Evolutionary conservation across 2,888 invertebrate genomes (phyloP).

Genomic region (Chirona hameri): DNA sequence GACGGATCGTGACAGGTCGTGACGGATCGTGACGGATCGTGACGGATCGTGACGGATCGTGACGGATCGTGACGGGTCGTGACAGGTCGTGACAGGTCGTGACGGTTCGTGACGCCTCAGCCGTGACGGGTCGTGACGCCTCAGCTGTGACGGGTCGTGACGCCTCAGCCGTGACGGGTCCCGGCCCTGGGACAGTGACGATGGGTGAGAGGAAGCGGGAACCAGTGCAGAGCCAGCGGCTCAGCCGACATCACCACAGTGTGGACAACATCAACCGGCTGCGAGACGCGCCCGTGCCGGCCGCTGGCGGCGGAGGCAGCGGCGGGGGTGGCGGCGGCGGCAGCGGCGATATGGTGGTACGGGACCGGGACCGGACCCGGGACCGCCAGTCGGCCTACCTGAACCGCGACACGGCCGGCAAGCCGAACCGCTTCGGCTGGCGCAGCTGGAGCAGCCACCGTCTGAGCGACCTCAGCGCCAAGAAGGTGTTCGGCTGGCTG

Average conservation of each 20-base stretch:
- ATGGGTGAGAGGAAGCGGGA: slow-evolving; percentile 7
- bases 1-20: no score
- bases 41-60: no score
- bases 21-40: no score
- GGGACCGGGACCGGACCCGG: background rate
- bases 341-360: background rate
- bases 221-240: background rate
- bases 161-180: no score
- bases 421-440: slow-evolving; percentile 25
- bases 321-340: no score
- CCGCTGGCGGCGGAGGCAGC: background rate
- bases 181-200: no score
- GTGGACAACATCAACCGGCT: slow-evolving; percentile 8
- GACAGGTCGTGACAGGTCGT: no score
- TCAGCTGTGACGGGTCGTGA: no score
- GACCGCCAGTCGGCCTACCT: background rate
- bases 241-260: background rate
- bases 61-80: no score
- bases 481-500: slow-evolving; percentile 2
- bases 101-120: no score
- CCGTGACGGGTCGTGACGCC: no score
- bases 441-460: slow-evolving; percentile 13
- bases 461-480: background rate
- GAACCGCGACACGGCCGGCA: background rate
- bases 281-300: background rate